These are phyloP conservation scores for Orthonyx spaldingii DNA, from an alignment of 2,113 vertebrate genomes.

Conservation along the genomic window DNA sequence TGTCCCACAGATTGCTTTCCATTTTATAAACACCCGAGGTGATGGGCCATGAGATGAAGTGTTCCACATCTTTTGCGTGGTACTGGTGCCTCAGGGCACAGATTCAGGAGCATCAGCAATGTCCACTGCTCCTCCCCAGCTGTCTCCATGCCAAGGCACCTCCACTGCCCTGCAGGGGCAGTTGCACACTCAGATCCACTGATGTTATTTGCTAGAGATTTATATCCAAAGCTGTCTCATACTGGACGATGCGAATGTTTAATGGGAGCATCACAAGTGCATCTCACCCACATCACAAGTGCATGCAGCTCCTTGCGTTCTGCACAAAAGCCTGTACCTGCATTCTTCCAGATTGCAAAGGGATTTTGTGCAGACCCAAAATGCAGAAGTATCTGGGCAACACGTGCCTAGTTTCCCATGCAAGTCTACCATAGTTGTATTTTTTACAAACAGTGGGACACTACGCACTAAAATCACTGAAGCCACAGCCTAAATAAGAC, in stretches of 20 bases:
- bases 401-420: neutral
- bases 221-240: neutral
- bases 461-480: neutral
- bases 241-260: no score
- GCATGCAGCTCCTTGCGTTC: neutral
- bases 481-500: neutral
- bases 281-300: neutral
- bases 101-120: neutral
- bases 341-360: neutral
- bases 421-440: neutral
- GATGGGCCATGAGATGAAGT: neutral
- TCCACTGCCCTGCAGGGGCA: neutral
- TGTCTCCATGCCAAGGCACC: neutral
- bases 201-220: neutral
- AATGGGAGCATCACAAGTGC: neutral
- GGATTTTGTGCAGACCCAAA: neutral
- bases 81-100: neutral
- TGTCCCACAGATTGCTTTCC: neutral
- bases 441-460: neutral
- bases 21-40: neutral
- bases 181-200: neutral
- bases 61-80: neutral
- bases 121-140: neutral
- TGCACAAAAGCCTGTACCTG: neutral
- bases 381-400: neutral